Evolutionary conservation across 2,797 vertebrate species (phyloP).

Genomic region (Delichon dasypus): DNA sequence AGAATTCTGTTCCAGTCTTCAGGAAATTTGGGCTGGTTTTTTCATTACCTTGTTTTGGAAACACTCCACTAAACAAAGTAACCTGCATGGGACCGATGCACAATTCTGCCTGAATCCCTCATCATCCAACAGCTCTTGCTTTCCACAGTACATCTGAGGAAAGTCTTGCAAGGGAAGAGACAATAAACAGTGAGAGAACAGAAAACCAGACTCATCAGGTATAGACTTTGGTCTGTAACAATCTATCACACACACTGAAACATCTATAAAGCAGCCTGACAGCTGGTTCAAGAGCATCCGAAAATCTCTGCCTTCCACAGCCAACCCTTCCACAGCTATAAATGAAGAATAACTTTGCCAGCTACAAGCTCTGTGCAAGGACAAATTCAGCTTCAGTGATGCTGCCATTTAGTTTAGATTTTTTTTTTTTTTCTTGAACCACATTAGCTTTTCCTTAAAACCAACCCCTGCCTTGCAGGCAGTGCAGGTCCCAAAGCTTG

Average conservation of each 20-base stretch:
- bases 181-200: not conserved
- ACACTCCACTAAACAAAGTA: not conserved
- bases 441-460: not conserved
- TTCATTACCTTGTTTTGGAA: not conserved
- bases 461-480: not conserved
- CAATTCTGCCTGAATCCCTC: not conserved
- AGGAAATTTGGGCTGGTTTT: not conserved
- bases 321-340: not conserved
- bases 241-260: not conserved
- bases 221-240: not conserved
- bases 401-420: not conserved
- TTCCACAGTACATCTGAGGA: not conserved
- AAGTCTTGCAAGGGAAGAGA: not conserved
- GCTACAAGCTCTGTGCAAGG: not conserved
- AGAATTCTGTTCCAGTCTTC: not conserved
- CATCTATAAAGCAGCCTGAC: not conserved
- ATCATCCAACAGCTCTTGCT: not conserved
- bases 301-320: not conserved
- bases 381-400: not conserved
- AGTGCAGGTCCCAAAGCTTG: too few species aligned
- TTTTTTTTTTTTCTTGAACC: not conserved
- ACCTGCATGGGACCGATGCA: not conserved
- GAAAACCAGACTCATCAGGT: not conserved
- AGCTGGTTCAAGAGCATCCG: accelerated
- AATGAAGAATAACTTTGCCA: not conserved